phyloP scores from a whole-genome alignment of 2,797 vertebrate species.

The Acanthurus leucopareius region DNA sequence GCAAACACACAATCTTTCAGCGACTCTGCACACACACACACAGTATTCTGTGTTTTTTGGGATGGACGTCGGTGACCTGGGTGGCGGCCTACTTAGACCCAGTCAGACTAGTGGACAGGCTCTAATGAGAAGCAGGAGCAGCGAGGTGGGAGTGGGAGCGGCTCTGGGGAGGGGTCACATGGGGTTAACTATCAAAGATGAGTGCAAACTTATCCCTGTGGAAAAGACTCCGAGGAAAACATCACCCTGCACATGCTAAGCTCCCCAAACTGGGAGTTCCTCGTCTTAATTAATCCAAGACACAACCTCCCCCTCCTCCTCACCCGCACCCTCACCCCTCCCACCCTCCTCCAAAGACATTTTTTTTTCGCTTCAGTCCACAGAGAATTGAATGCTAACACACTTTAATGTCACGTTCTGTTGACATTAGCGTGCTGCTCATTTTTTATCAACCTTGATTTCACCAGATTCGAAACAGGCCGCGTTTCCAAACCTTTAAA shows the following conservation, averaged over 20 bases:
- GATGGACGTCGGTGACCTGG: slow-evolving; percentile 54
- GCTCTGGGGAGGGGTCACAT: slow-evolving; percentile 82
- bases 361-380: slow-evolving; percentile 46
- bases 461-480: slow-evolving; percentile 24
- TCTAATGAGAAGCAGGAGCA: slow-evolving; percentile 88
- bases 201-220: slow-evolving; percentile 89
- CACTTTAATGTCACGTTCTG: slow-evolving; percentile 48
- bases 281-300: slow-evolving; percentile 88
- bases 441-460: slow-evolving; percentile 27
- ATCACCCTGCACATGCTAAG: slow-evolving; percentile 84
- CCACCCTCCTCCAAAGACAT: slow-evolving; percentile 40
- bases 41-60: slow-evolving; percentile 30
- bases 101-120: slow-evolving; percentile 75
- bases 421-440: slow-evolving; percentile 8
- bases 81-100: slow-evolving; percentile 66
- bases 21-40: slow-evolving; percentile 5
- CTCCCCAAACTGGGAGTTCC: slow-evolving; percentile 85
- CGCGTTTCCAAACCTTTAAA: slow-evolving; percentile 31
- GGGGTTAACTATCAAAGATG: slow-evolving; percentile 90
- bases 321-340: too few species aligned
- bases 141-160: slow-evolving; percentile 81
- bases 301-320: too few species aligned
- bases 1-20: slow-evolving; percentile 23
- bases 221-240: slow-evolving; percentile 86
- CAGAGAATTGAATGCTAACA: slow-evolving; percentile 64